A percentile compares a stretch with the other conserved stretches of the same genome.
Conservation (phyloP, 2,888 invertebrate genomes). For the Zaprionus bogoriensis region DNA sequence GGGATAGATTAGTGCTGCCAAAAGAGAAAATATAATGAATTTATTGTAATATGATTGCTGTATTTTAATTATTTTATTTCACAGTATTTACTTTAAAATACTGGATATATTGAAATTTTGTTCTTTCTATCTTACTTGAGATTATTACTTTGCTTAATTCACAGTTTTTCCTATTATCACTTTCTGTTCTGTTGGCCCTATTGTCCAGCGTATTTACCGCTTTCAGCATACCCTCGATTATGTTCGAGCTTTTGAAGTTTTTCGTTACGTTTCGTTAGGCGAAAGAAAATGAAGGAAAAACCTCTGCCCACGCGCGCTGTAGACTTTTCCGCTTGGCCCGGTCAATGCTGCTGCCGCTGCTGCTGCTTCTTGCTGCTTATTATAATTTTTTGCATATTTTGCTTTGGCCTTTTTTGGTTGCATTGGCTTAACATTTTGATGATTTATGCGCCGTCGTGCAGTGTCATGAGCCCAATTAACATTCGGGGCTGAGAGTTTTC, state of each 20-base stretch:
- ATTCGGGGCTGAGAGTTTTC: conserved; percentile 63
- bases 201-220: conserved; percentile 4
- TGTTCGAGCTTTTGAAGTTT: conserved; percentile 44
- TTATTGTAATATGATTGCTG: not conserved
- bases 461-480: conserved; percentile 75
- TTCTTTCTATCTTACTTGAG: no score
- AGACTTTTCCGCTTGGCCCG: conserved; percentile 30
- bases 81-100: not conserved
- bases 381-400: conserved; percentile 15
- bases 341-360: conserved; percentile 13
- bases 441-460: conserved; percentile 66
- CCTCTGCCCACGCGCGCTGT: not conserved
- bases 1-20: not conserved
- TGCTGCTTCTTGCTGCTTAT: not conserved
- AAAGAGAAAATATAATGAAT: not conserved
- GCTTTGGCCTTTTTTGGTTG: conserved; percentile 28
- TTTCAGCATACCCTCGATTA: conserved; percentile 23
- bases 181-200: not conserved
- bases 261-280: conserved; percentile 74
- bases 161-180: not conserved
- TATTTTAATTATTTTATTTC: not conserved
- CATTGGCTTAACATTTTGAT: conserved; percentile 60
- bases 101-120: no score
- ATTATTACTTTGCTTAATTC: no score
- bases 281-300: not conserved